Evolutionary conservation across 2,797 vertebrate genomes (phyloP).

Genomic region (Psittacula echo): DNA sequence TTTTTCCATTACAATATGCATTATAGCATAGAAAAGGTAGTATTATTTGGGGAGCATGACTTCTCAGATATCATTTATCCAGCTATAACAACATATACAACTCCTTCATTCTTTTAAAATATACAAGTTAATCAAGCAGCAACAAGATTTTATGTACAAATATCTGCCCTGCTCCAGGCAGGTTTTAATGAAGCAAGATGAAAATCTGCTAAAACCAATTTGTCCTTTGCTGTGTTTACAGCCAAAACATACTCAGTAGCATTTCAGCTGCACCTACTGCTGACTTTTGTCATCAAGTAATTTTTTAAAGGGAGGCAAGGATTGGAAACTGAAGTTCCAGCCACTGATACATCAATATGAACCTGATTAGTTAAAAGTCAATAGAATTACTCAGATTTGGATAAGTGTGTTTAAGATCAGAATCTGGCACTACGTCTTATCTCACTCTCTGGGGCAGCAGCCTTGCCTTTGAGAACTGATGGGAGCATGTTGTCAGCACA

Average conservation of each 20-base stretch:
- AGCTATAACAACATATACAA: background rate
- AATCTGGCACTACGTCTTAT: background rate
- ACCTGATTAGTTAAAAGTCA: background rate
- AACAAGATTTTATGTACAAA: background rate
- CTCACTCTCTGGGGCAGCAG: background rate
- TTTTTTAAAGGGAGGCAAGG: background rate
- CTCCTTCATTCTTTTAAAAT: background rate
- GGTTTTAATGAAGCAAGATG: background rate
- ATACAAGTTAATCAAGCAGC: background rate
- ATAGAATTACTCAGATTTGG: background rate
- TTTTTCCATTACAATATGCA: background rate
- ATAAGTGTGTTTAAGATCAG: background rate
- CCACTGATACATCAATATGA: background rate
- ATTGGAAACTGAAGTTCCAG: background rate
- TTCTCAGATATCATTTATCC: background rate
- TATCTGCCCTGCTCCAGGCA: background rate
- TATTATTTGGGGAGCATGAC: background rate
- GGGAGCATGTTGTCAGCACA: background rate
- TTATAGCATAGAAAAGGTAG: background rate
- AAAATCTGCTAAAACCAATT: background rate
- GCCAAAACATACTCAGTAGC: background rate
- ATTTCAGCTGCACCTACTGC: background rate
- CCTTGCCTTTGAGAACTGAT: background rate
- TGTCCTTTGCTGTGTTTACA: background rate
- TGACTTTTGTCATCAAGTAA: background rate